Percentiles rank a stretch among this genome's conserved stretches.
These are phyloP conservation scores for Bufo gargarizans DNA, from an alignment of 2,113 vertebrate genomes.

Conservation along the genomic window DNA sequence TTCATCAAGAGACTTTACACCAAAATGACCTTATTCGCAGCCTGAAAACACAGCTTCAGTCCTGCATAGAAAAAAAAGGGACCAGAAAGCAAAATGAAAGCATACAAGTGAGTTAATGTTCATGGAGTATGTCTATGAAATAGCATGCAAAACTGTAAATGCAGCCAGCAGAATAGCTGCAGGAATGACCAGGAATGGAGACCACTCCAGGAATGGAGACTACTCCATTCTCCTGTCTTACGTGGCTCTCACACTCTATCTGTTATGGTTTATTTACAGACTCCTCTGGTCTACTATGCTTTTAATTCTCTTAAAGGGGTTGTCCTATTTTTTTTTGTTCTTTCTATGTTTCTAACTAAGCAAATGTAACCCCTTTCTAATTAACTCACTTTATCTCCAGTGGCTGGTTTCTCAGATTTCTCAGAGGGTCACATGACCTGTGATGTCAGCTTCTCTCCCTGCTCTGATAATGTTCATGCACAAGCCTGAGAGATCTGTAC, in stretches of 20 bases:
- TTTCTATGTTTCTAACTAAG: too few species aligned
- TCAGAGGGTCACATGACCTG: too few species aligned
- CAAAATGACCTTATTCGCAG: constrained; percentile 68
- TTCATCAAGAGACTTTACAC: constrained; percentile 63
- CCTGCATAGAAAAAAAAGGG: constrained; percentile 61
- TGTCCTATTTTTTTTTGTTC: too few species aligned
- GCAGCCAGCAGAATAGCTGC: neutral
- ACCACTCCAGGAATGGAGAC: too few species aligned
- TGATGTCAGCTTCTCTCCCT: too few species aligned
- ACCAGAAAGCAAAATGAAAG: constrained; percentile 63
- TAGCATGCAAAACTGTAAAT: neutral
- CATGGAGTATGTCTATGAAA: neutral
- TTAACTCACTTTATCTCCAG: too few species aligned
- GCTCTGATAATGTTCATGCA: too few species aligned
- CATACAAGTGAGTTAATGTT: constrained; percentile 63
- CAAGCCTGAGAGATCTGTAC: too few species aligned
- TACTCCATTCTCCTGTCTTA: neutral
- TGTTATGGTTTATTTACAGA: neutral
- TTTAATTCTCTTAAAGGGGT: neutral
- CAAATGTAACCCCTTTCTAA: too few species aligned
- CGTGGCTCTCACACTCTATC: neutral
- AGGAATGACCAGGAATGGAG: neutral
- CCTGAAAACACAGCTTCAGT: constrained; percentile 67
- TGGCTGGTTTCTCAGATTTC: too few species aligned
- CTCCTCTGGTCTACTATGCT: neutral